Evolutionary conservation across 1,140 invertebrate genomes (phyloP).

Genomic region (Drosophila melanogaster): Release_6_plus_ISO1_MT NT_033777.3:10456001-10456500

Average conservation of each 20-base stretch:
- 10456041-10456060: slow-evolving; percentile 81
- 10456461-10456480: slow-evolving; percentile 30
- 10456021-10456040: slow-evolving; percentile 72
- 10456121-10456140: slow-evolving; percentile 30
- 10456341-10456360: slow-evolving; percentile 69
- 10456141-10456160: slow-evolving; percentile 59
- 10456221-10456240: slow-evolving; percentile 70
- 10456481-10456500: slow-evolving; percentile 14
- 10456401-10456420: slow-evolving; percentile 81
- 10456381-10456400: slow-evolving; percentile 84
- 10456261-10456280: slow-evolving; percentile 37
- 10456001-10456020: slow-evolving; percentile 49
- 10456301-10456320: slow-evolving; percentile 7
- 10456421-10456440: slow-evolving; percentile 69
- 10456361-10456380: slow-evolving; percentile 76
- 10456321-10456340: slow-evolving; percentile 33
- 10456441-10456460: slow-evolving; percentile 1
- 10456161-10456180: slow-evolving; percentile 17
- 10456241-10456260: slow-evolving; percentile 42
- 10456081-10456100: slow-evolving; percentile 22
- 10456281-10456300: slow-evolving; percentile 50
- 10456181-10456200: slow-evolving; percentile 1
- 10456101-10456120: slow-evolving; percentile 19
- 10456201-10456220: slow-evolving; percentile 65
- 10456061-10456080: slow-evolving; percentile 61